Evolutionary conservation across 2,113 vertebrate species (phyloP).

Genomic region (Albula glossodonta): DNA sequence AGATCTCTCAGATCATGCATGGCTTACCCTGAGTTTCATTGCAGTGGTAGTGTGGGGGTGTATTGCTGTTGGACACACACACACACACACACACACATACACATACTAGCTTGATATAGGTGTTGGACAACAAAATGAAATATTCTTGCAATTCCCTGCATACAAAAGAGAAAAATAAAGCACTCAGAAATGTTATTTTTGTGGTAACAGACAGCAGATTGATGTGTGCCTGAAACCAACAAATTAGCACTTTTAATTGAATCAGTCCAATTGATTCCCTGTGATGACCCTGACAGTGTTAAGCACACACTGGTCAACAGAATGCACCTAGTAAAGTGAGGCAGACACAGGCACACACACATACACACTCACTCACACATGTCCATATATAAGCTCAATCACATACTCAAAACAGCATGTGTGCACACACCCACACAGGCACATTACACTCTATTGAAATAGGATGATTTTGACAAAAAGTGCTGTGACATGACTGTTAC

Average conservation of each 20-base stretch:
- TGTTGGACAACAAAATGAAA: neutral
- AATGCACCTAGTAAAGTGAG: too few species aligned
- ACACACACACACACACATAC: too few species aligned
- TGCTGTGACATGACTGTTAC: neutral
- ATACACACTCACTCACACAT: neutral
- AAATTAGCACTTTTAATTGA: conserved; percentile 50
- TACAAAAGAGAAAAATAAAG: neutral
- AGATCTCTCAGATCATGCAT: conserved; percentile 11
- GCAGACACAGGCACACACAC: neutral
- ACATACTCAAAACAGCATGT: neutral
- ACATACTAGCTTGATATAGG: too few species aligned
- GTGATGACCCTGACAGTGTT: conserved; percentile 20
- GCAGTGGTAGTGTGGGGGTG: neutral
- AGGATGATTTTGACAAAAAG: neutral
- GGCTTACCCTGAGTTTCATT: neutral
- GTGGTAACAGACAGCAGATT: conserved; percentile 25
- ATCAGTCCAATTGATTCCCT: conserved; percentile 55
- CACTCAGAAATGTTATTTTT: conserved; percentile 20
- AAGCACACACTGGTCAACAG: neutral
- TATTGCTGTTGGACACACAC: neutral
- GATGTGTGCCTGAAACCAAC: conserved; percentile 42
- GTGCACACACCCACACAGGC: neutral
- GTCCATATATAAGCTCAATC: neutral
- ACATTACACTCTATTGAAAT: neutral
- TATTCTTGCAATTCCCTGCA: neutral